Percentiles rank a stretch among this genome's conserved stretches.
phyloP scores from a whole-genome alignment of 2,113 vertebrate genomes.

The Nerophis lumbriciformis region DNA sequence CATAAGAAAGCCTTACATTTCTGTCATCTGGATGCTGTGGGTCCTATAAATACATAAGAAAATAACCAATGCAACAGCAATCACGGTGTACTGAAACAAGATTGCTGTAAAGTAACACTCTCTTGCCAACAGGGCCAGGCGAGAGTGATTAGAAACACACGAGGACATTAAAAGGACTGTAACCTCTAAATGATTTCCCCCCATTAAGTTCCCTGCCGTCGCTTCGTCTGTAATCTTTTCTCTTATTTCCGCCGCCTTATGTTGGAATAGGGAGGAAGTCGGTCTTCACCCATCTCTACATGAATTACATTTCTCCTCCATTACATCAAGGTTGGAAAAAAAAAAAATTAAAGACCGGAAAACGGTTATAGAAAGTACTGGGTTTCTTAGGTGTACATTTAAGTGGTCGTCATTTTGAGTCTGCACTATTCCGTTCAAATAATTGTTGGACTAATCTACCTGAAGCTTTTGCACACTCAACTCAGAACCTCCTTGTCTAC shows the following conservation, averaged over 20 bases:
- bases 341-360: conserved; percentile 49
- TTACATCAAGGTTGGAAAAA: conserved; percentile 48
- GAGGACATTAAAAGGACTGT: conserved; percentile 71
- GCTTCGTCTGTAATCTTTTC: conserved; percentile 68
- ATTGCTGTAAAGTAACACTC: conserved; percentile 33
- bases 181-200: conserved; percentile 73
- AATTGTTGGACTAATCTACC: conserved; percentile 48
- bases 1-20: too few species aligned
- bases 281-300: conserved; percentile 53
- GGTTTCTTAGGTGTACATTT: conserved; percentile 49
- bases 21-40: too few species aligned
- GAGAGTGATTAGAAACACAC: conserved; percentile 64
- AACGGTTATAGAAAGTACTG: conserved; percentile 46
- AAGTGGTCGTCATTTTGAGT: conserved; percentile 45
- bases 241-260: conserved; percentile 66
- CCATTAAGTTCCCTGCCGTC: conserved; percentile 64
- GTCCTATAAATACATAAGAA: not conserved
- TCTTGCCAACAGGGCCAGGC: conserved; percentile 13
- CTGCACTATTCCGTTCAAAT: conserved; percentile 24
- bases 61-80: conserved; percentile 3
- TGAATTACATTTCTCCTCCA: conserved; percentile 69
- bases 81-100: conserved; percentile 3
- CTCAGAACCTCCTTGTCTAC: conserved; percentile 20
- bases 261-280: conserved; percentile 55
- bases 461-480: conserved; percentile 33